Percentiles rank a stretch among this genome's conserved stretches.
These are phyloP conservation scores for Microcebus griseorufus DNA, from an alignment of 2,113 vertebrate species.

Conservation along the genomic window DNA sequence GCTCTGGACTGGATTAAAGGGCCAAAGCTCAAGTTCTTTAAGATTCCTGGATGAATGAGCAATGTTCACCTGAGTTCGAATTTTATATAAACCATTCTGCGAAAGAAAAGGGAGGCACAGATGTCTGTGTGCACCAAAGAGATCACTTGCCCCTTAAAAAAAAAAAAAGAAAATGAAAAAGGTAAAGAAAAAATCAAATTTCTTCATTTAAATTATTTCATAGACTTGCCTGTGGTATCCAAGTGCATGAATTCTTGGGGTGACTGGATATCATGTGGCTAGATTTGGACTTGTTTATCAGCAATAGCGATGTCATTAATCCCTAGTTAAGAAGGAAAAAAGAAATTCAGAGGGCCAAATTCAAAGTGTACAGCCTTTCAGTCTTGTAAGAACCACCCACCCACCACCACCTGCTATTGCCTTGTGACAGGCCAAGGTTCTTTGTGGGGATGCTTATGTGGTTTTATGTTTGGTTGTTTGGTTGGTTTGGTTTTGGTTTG, in stretches of 20 bases:
- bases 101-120: constrained; percentile 74
- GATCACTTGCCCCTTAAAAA: constrained; percentile 76
- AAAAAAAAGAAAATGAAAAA: not conserved
- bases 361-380: not conserved
- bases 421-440: not conserved
- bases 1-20: constrained; percentile 62
- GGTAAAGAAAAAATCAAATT: constrained; percentile 70
- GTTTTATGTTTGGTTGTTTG: no score
- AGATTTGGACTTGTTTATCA: constrained; percentile 69
- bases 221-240: constrained; percentile 76
- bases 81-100: constrained; percentile 78
- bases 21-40: constrained; percentile 69
- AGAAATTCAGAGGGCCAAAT: not conserved
- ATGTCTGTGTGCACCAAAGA: constrained; percentile 66
- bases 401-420: not conserved
- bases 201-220: constrained; percentile 77
- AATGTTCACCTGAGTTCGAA: constrained; percentile 76
- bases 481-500: not conserved
- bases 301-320: constrained; percentile 76
- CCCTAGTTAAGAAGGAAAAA: constrained; percentile 51
- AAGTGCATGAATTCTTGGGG: constrained; percentile 80
- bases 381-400: not conserved
- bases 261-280: constrained; percentile 74
- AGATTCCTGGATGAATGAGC: constrained; percentile 72
- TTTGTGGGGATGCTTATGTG: not conserved